phyloP scores from a whole-genome alignment of 2,797 vertebrate genomes.

The Gallinago solitaria region DNA sequence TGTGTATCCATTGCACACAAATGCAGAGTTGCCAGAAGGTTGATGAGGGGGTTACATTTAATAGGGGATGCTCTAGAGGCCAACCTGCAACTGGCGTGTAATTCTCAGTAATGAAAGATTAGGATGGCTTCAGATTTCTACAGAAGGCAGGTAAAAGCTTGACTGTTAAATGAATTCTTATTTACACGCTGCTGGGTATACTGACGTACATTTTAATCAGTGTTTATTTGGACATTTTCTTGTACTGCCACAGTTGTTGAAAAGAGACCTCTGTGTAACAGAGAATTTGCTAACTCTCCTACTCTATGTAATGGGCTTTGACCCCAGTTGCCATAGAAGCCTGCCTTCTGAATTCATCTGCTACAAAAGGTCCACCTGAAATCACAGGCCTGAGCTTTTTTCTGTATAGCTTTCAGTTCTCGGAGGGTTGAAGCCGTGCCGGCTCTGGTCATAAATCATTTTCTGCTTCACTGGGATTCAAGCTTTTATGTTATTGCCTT shows the following conservation, averaged over 20 bases:
- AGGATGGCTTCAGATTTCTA: neutral
- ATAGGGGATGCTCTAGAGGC: neutral
- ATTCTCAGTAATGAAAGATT: neutral
- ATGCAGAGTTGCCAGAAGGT: neutral
- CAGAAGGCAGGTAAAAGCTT: neutral
- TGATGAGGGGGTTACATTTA: neutral
- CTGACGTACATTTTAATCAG: no score
- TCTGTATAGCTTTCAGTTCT: neutral
- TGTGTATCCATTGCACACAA: fast-evolving
- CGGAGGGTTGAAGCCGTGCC: neutral
- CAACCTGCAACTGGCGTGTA: neutral
- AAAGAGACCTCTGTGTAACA: neutral
- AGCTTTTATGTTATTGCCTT: neutral
- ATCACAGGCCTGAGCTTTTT: neutral
- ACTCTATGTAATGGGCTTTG: neutral
- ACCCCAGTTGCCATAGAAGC: neutral
- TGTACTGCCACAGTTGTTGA: neutral
- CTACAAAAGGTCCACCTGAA: neutral
- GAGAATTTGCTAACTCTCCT: neutral
- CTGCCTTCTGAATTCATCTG: neutral
- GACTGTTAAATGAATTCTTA: fast-evolving
- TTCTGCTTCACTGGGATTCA: neutral
- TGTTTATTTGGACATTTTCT: neutral
- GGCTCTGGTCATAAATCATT: neutral
- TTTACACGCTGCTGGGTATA: fast-evolving